Evolutionary conservation across 2,888 invertebrate species (phyloP).

Genomic region (Physocephala rufipes): DNA sequence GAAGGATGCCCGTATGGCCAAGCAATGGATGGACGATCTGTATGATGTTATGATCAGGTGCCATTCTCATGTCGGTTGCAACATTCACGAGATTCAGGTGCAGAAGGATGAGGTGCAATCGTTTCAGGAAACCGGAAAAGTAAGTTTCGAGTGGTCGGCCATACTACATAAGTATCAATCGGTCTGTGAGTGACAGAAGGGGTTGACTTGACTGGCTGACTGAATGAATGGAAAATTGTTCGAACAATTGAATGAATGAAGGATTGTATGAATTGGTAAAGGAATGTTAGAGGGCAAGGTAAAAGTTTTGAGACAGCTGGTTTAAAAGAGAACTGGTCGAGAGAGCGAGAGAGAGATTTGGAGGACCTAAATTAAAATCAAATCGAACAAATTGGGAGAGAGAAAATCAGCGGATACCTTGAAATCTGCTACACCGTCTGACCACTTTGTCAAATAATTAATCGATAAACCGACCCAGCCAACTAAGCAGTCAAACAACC

Average conservation of each 20-base stretch:
- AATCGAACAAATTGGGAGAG: too few relatives aligned
- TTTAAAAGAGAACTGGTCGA: too few relatives aligned
- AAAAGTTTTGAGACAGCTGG: neutral
- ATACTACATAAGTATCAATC: neutral
- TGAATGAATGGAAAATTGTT: too few relatives aligned
- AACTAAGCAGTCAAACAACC: too few relatives aligned
- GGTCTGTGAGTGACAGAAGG: neutral
- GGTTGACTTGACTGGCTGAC: too few relatives aligned
- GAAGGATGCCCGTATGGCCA: slow-evolving; percentile 78
- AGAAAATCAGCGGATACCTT: too few relatives aligned
- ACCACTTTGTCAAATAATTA: too few relatives aligned
- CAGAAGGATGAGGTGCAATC: slow-evolving; percentile 80
- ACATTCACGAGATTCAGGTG: slow-evolving; percentile 75
- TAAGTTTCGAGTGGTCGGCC: slow-evolving; percentile 59
- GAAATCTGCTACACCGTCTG: too few relatives aligned
- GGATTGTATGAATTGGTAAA: slow-evolving; percentile 1
- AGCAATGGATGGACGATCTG: slow-evolving; percentile 80
- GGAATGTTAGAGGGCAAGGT: slow-evolving; percentile 1
- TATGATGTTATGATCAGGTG: slow-evolving; percentile 75
- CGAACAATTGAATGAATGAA: slow-evolving; percentile 1
- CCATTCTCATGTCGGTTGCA: slow-evolving; percentile 78
- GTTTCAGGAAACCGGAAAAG: slow-evolving; percentile 82
- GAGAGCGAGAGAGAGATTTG: too few relatives aligned
- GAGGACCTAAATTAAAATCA: too few relatives aligned
- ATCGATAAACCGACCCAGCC: too few relatives aligned